A percentile compares a stretch with the other conserved stretches of the same genome.
phyloP scores from a whole-genome alignment of 2,797 vertebrate genomes.

The Salmo trutta region DNA sequence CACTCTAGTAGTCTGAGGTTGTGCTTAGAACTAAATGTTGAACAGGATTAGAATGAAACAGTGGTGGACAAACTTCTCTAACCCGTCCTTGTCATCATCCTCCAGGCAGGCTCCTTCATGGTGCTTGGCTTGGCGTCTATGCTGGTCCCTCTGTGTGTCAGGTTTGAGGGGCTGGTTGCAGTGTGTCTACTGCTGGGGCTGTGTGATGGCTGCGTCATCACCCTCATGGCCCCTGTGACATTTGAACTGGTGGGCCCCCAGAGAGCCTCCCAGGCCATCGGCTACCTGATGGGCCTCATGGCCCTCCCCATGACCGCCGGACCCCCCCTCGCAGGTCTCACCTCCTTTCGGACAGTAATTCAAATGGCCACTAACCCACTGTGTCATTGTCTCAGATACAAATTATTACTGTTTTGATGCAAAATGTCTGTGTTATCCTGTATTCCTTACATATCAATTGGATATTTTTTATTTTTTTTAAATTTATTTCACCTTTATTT shows the following conservation, averaged over 20 bases:
- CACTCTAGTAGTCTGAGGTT: too few relatives aligned
- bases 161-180: slow-evolving; percentile 86
- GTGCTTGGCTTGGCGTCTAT: slow-evolving; percentile 92
- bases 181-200: slow-evolving; percentile 89
- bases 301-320: slow-evolving; percentile 97
- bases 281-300: slow-evolving; percentile 97
- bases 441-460: too few relatives aligned
- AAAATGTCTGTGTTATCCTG: too few relatives aligned
- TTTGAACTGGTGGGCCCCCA: slow-evolving; percentile 96
- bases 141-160: slow-evolving; percentile 88
- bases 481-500: too few relatives aligned
- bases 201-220: slow-evolving; percentile 95
- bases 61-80: too few relatives aligned
- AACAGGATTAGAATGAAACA: too few relatives aligned
- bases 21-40: too few relatives aligned
- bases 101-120: slow-evolving; percentile 90
- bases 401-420: too few relatives aligned
- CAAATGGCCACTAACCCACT: too few relatives aligned
- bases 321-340: slow-evolving; percentile 90
- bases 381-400: too few relatives aligned
- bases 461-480: too few relatives aligned
- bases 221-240: slow-evolving; percentile 96
- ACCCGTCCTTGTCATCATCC: slow-evolving; percentile 9
- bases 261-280: slow-evolving; percentile 97
- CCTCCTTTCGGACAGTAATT: too few relatives aligned